Evolutionary conservation across 2,888 invertebrate genomes (phyloP), one percentile per base, ranked within the genome.

Genomic region (Galeopsomyia nigrocyanea): DNA sequence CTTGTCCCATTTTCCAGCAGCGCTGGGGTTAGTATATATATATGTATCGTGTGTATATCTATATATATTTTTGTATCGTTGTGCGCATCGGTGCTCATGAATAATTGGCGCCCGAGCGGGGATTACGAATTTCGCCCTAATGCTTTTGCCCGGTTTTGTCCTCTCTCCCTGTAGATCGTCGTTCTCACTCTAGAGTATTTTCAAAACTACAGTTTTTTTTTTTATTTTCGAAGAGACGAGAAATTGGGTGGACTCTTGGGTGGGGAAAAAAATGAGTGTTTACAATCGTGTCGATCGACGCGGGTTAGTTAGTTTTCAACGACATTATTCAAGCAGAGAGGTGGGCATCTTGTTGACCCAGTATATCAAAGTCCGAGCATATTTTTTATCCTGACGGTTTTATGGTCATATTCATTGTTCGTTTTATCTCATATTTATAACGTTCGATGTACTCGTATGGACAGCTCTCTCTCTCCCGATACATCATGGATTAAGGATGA

Each of bases 361-460:
- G 51, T 69, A 64, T 56, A 57, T 69, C 69, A 69, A 57, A 63
- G 46, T 46, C 21, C n/a, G 22, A 56, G 56, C 51, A 63, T 69
- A 63, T 69, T 69, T 63, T 69, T 63, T 62, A 62, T 56, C 62
- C 0, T n/a, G 68, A 68, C 68, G 56, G 16, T 62, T 68, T 68
- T 56, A 68, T 56, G 68, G 39, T 21, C 31, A 39, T 62, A 63
- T 68, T 61, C 60, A 68, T 68, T 53, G 60, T 68, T 46, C 68
- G n/a, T 22, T 61, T 51, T 68, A 68, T 68, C 68, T 46, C 49
- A 49, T 61, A 53, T 68, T 60, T 68, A 68, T 53, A 68, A 47
- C 26, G 22, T 61, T 61, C 47, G n/a, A 66, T 50, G n/a, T 61
- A 50, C n/a, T 16, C n/a, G 26, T 10, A 14, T n/a, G 17, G 22